phyloP scores from a whole-genome alignment of 2,888 invertebrate genomes.

The Dorcus parallelipipedus region DNA sequence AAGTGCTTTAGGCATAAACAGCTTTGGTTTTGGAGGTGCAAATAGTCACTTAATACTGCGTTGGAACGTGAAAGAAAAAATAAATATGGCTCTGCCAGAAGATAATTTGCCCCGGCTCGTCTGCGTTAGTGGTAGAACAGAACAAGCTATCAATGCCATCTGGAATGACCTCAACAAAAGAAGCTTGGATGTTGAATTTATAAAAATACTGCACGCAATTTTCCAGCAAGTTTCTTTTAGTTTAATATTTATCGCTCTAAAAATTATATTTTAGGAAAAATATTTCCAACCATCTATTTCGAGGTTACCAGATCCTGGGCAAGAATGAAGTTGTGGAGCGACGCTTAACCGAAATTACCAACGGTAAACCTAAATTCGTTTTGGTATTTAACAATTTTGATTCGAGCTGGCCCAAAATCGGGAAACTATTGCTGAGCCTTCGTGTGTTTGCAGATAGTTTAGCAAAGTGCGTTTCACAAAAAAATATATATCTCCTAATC shows the following conservation, averaged over 20 bases:
- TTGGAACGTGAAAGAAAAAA: slow-evolving; percentile 58
- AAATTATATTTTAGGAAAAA: slow-evolving; percentile 1
- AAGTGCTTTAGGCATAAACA: slow-evolving; percentile 53
- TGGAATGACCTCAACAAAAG: slow-evolving; percentile 59
- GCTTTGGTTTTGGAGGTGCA: slow-evolving; percentile 89
- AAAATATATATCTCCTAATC: too few relatives aligned
- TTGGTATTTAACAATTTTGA: slow-evolving; percentile 7
- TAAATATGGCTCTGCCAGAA: slow-evolving; percentile 58
- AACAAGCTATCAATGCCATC: slow-evolving; percentile 64
- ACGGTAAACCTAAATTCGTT: background rate
- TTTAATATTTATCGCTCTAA: background rate
- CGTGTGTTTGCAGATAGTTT: slow-evolving; percentile 3
- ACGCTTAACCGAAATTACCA: background rate
- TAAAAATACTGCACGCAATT: slow-evolving; percentile 34
- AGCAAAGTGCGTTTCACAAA: background rate
- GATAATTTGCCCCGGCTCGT: slow-evolving; percentile 70
- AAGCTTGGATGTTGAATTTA: slow-evolving; percentile 31
- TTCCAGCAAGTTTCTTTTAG: slow-evolving; percentile 52
- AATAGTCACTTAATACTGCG: slow-evolving; percentile 70
- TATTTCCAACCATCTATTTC: background rate
- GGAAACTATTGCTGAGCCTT: background rate
- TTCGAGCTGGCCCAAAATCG: background rate
- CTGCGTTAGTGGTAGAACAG: slow-evolving; percentile 72
- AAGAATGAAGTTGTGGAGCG: background rate
- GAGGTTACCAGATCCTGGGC: slow-evolving; percentile 4